Evolutionary conservation across 2,113 vertebrate species (phyloP).

Genomic region (Elanus axillaris): DNA sequence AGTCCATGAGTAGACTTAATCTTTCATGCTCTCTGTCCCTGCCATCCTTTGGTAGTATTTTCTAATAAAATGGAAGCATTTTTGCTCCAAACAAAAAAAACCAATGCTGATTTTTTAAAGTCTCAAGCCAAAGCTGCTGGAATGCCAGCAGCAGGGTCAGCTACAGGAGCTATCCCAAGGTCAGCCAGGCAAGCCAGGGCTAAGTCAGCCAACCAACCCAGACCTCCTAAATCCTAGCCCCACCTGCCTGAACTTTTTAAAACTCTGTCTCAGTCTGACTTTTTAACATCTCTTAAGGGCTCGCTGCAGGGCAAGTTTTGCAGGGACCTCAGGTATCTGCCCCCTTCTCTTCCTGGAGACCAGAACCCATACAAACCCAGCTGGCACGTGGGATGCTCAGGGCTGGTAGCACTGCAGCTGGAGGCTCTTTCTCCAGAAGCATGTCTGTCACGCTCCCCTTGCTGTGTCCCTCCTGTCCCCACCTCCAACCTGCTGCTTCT

Average conservation of each 20-base stretch:
- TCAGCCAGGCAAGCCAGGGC: neutral
- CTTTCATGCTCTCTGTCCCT: neutral
- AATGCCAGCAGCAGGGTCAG: neutral
- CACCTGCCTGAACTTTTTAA: neutral
- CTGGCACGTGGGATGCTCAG: neutral
- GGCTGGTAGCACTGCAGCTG: neutral
- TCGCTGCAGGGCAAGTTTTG: neutral
- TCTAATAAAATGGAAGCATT: neutral
- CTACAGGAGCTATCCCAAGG: neutral
- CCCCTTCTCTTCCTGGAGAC: neutral
- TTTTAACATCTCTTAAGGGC: neutral
- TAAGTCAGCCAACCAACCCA: neutral
- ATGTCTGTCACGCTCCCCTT: neutral
- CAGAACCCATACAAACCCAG: neutral
- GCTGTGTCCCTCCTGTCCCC: neutral
- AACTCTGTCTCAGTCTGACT: neutral
- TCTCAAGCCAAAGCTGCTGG: neutral
- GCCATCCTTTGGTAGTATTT: neutral
- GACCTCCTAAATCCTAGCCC: neutral
- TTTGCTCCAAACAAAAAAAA: neutral
- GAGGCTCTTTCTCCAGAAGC: neutral
- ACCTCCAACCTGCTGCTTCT: neutral
- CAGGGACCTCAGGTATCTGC: neutral
- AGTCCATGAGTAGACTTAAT: constrained; percentile 9
- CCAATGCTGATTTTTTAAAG: neutral